Evolutionary conservation across 1,140 invertebrate genomes (phyloP), one percentile per base, ranked within the genome.

Genomic region (Trichonephila inaurata): DNA sequence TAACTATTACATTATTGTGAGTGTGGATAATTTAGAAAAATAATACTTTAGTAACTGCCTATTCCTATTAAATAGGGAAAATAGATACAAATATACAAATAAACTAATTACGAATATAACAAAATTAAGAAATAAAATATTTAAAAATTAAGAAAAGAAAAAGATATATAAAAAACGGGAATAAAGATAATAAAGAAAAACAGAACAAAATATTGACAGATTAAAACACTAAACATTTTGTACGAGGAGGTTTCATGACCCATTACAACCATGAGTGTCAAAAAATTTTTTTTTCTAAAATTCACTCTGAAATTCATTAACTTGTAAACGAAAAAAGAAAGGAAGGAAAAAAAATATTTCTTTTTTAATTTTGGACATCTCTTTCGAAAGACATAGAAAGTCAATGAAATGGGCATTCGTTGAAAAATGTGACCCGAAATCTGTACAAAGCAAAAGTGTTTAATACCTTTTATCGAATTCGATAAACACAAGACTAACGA

Each of bases 401-500:
- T 33, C 16, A 77, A 77, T 77, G 69, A 33, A 77, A 40, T 77
- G 28, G 69, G 28, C 28, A 33, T 77, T 77, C 14, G 69, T 77
- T 16, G 24, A 28, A 77, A 77, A 77, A 77, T 77, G 12, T 28
- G 69, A 33, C 69, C 44, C 44, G 28, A 16, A 77, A 77, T 33
- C 69, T 24, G 28, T 77, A 77, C 28, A 24, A 77, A 77, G 28
- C 69, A 28, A 28, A 51, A 77, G 69, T 77, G 69, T 77, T 77
- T 77, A 77, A 77, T 77, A 77, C 69, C 69, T 77, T 77, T 77
- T 77, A 77, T 77, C 69, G 69, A 77, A 77, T 77, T 77, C 69
- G 69, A 77, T 77, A 77, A 77, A 77, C 69, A 77, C 69, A 77
- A 77, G 24, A 24, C 69, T 77, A 77, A 77, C 69, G 69, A 77